Base-by-base conservation (phyloP, 2,797 vertebrate genomes). In the Crenichthys baileyi region DNA sequence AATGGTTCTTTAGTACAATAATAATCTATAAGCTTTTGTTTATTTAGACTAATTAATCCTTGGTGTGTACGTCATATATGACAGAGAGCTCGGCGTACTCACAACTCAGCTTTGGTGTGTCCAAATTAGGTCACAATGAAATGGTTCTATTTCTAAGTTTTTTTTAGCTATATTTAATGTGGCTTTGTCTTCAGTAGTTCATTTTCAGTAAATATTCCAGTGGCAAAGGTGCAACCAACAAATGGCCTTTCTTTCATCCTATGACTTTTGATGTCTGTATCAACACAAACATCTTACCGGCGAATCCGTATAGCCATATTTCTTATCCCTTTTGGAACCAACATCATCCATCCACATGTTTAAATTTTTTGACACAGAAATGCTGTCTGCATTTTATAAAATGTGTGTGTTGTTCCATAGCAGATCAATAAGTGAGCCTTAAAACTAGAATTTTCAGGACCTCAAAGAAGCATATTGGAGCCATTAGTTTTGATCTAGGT, bases 401-500 rank as follows among this genome's bases (percentile, higher is more conserved):
- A 16, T 13, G 4, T 18, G 46, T 24, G 18, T 44, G n/a, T 11
- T 72, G 36, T 26, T 55, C 44, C 26, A 50, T 61, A 71, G 55
- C 3, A 12, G 61, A 31, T 20, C 78, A 75, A 39, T 26, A 85
- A 79, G n/a, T 72, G 31, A 63, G 50, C 41, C 72, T 78, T 58
- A 70, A 44, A 70, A 68, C 4, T 22, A 46, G 55, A 76, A 67
- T 50, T 70, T 75, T 75, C 31, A 12, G 61, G 51, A 81, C 55
- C 71, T 84, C 26, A 70, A 4, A 78, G 55, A 73, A 11, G 56
- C 78, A 29, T 83, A 86, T 84, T 74, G 63, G 83, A 79, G 78
- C 83, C 73, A 85, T 87, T 90, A 77, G 71, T 78, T 86, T 77
- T 87, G 79, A 88, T 91, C 79, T 86, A 68, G 73, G 44, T 44